Percentiles rank a stretch among this genome's conserved stretches.
Evolutionary conservation across 2,888 invertebrate species (phyloP).

Genomic region (Byasa hedistus): DNA sequence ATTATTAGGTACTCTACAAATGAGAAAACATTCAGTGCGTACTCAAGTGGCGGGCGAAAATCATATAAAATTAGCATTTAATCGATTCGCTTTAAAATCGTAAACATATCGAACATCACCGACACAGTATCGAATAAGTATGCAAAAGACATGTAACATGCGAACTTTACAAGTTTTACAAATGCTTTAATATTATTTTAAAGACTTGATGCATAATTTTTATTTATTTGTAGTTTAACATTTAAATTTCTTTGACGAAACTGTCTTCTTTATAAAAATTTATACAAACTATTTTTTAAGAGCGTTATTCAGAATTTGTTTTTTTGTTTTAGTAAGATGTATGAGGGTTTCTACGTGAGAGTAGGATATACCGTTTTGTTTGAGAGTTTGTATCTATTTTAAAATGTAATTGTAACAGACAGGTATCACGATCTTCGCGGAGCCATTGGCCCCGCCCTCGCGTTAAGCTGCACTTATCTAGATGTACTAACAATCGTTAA

Average conservation of each 20-base stretch:
- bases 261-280: no score
- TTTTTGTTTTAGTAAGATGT: slow-evolving; percentile 35
- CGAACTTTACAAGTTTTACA: no score
- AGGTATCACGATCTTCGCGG: slow-evolving; percentile 44
- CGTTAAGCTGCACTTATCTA: slow-evolving; percentile 46
- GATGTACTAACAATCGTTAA: slow-evolving; percentile 58
- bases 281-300: neutral
- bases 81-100: slow-evolving; percentile 30
- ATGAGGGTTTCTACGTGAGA: slow-evolving; percentile 34
- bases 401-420: slow-evolving; percentile 48
- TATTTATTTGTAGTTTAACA: no score
- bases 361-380: slow-evolving; percentile 32
- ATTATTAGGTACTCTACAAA: slow-evolving; percentile 18
- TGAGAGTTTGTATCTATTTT: slow-evolving; percentile 37
- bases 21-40: slow-evolving; percentile 31
- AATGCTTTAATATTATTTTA: no score
- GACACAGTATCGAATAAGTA: neutral
- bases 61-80: slow-evolving; percentile 38
- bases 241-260: no score
- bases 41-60: slow-evolving; percentile 31
- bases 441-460: slow-evolving; percentile 45
- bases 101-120: neutral
- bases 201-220: no score
- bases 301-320: slow-evolving; percentile 35
- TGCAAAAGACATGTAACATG: no score